phyloP scores from a whole-genome alignment of 2,888 invertebrate species.

The Lepidonotus clava region DNA sequence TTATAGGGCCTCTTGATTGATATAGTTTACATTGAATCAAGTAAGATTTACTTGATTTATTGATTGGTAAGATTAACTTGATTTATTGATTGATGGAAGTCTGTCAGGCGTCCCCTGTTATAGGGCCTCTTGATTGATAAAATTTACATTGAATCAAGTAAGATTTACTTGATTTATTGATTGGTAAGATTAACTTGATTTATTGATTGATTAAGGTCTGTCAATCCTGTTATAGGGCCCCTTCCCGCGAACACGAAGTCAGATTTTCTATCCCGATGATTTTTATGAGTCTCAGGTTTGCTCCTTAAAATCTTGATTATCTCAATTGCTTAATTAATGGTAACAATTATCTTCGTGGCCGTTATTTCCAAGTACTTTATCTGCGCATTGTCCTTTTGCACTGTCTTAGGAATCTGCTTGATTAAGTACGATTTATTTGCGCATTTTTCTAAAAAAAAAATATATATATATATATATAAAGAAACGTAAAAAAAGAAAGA shows the following conservation, averaged over 20 bases:
- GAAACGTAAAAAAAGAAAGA: too few species aligned
- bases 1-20: too few species aligned
- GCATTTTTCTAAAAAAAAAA: neutral
- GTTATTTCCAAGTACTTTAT: neutral
- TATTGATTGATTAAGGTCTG: neutral
- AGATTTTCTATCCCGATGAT: constrained; percentile 42
- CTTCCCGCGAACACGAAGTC: constrained; percentile 36
- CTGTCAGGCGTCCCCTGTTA: too few species aligned
- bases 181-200: too few species aligned
- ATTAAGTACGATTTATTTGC: neutral
- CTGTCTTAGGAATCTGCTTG: neutral
- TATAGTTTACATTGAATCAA: too few species aligned
- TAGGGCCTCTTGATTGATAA: too few species aligned
- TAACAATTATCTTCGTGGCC: neutral
- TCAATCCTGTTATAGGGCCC: constrained; percentile 3
- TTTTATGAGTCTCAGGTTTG: constrained; percentile 44
- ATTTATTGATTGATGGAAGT: too few species aligned
- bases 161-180: too few species aligned
- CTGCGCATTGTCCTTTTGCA: constrained; percentile 21
- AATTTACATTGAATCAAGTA: too few species aligned
- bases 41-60: too few species aligned
- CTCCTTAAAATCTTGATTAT: neutral
- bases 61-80: too few species aligned
- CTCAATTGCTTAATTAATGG: neutral
- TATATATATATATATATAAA: too few species aligned